These are phyloP conservation scores for Muricea muricata DNA, from an alignment of 92 coral and sea anemone genomes.

Conservation along the genomic window DNA sequence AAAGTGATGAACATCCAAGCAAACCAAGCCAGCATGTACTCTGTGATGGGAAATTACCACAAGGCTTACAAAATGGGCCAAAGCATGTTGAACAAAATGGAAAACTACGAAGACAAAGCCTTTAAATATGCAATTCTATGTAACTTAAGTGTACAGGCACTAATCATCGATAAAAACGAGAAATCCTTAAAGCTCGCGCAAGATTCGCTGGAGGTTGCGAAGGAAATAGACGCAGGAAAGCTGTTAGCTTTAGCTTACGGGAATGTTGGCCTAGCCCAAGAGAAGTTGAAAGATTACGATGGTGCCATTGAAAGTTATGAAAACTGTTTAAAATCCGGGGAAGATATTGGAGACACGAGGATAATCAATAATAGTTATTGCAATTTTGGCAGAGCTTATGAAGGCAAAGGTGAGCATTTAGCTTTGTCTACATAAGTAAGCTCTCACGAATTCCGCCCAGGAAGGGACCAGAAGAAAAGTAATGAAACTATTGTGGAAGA, in stretches of 20 bases:
- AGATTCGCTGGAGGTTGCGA: constrained; percentile 4
- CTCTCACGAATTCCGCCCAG: too few relatives aligned
- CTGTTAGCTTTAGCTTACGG: constrained; percentile 20
- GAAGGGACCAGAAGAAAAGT: too few relatives aligned
- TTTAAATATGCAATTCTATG: neutral
- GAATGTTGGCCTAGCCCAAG: constrained; percentile 24
- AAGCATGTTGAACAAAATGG: neutral
- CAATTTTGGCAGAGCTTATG: constrained; percentile 28
- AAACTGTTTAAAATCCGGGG: neutral
- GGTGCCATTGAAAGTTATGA: constrained; percentile 1
- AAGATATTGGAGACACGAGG: neutral
- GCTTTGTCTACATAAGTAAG: too few relatives aligned
- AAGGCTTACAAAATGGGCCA: neutral
- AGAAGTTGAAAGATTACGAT: neutral
- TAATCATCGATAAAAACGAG: neutral
- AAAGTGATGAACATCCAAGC: neutral
- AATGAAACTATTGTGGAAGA: too few relatives aligned
- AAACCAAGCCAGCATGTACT: neutral
- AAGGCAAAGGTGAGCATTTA: constrained; percentile 11
- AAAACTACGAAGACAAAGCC: neutral
- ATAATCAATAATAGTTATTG: constrained; percentile 28
- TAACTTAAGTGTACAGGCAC: constrained; percentile 4
- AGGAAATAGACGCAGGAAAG: neutral
- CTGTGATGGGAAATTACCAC: constrained; percentile 3
- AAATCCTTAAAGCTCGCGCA: constrained; percentile 18